Base-by-base conservation (phyloP, 2,113 vertebrate genomes). In the Phalacrocorax pelagicus region DNA sequence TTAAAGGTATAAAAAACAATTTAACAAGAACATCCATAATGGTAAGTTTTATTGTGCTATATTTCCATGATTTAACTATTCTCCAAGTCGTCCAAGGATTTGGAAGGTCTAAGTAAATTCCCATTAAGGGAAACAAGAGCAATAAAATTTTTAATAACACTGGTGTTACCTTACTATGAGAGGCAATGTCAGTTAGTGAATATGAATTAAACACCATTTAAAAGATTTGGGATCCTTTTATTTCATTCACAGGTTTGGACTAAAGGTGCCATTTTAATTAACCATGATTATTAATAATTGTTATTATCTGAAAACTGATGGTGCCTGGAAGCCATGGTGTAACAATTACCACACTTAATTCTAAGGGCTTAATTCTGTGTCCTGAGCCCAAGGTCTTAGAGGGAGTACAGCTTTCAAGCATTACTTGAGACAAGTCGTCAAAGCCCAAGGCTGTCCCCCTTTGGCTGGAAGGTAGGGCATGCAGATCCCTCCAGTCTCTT, bases 41-140 rank as follows among this genome's bases (percentile, higher is more conserved):
- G 11, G 29, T 62, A 74, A 84, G 14, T 92, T 96, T 94, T 89
- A 81, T 69, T 88, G 34, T 84, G 12, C 44, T 79, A 1, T 85
- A 71, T 86, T 93, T 91, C 34, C 15, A 36, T 91, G 44, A 47
- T 82, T 92, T 91, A 78, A 74, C 62, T 91, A 34, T 94, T 92
- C 67, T 95, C 69, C 57, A 79, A 61, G 67, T 83, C 51, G 32
- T 82, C 46, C 58, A 83, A 66, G 34, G 40, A 62, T 85, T 80
- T 94, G 81, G 73, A 90, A 78, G 16, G 40, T 82, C 34, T 89
- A 65, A 75, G 78, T 81, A 86, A 91, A 77, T 91, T 81, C 42
- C 72, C n/a, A 63, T 62, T 78, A 66, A 78, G 22, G 38, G 67
- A 74, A 81, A 93, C 69, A 32, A 78, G 10, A 22, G n/a, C 61